phyloP scores from a whole-genome alignment of 2,797 vertebrate genomes.

The Spea hammondii region DNA sequence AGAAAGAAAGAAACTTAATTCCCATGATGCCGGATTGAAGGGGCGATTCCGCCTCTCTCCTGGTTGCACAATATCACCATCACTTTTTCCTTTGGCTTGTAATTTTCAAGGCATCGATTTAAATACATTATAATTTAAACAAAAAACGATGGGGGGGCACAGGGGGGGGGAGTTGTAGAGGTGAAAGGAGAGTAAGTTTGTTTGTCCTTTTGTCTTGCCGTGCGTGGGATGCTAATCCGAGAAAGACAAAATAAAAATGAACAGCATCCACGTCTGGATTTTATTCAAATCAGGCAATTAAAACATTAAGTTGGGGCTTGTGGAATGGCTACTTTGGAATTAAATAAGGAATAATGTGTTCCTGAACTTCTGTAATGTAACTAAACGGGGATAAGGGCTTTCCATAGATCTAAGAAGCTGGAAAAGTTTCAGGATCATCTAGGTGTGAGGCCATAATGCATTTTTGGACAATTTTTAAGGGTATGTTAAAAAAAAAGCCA shows the following conservation, averaged over 20 bases:
- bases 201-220: constrained; percentile 62
- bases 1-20: neutral
- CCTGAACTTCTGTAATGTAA: too few relatives aligned
- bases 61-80: neutral
- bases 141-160: constrained; percentile 53
- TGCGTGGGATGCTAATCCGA: constrained; percentile 62
- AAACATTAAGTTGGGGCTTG: constrained; percentile 63
- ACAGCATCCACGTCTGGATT: constrained; percentile 68
- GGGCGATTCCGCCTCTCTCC: neutral
- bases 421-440: too few relatives aligned
- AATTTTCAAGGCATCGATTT: constrained; percentile 62
- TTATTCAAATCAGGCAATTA: constrained; percentile 75
- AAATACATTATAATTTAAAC: constrained; percentile 64
- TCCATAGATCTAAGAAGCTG: too few relatives aligned
- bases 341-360: constrained; percentile 59
- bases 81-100: constrained; percentile 12
- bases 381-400: too few relatives aligned
- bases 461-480: too few relatives aligned
- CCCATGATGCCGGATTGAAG: neutral
- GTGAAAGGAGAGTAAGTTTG: constrained; percentile 60
- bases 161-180: constrained; percentile 16
- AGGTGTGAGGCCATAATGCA: too few relatives aligned
- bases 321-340: constrained; percentile 64
- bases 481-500: too few relatives aligned
- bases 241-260: constrained; percentile 62